Conservation (phyloP, 2,888 invertebrate genomes). For the Nineta flava region DNA sequence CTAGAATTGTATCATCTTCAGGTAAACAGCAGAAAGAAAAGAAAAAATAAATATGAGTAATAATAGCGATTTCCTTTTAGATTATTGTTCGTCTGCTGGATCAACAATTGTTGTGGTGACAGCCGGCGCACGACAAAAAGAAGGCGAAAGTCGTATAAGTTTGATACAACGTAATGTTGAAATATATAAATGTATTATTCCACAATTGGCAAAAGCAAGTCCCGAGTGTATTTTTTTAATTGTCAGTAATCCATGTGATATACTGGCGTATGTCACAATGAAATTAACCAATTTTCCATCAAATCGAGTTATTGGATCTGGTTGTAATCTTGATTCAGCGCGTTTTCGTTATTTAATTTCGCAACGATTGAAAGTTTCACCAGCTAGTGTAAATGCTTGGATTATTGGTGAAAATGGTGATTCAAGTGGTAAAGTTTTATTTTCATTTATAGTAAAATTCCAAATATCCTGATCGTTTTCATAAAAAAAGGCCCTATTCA, state of each 20-base stretch:
- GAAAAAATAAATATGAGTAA: not conserved
- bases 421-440: slow-evolving; percentile 31
- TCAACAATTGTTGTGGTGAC: slow-evolving; percentile 42
- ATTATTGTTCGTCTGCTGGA: slow-evolving; percentile 34
- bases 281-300: slow-evolving; percentile 43
- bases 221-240: slow-evolving; percentile 39
- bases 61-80: slow-evolving; percentile 17
- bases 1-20: slow-evolving; percentile 6
- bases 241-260: slow-evolving; percentile 39
- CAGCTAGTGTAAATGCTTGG: slow-evolving; percentile 38
- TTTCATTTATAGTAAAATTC: too few relatives aligned
- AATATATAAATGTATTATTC: slow-evolving; percentile 40
- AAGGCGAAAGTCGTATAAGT: slow-evolving; percentile 32
- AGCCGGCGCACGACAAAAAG: slow-evolving; percentile 36
- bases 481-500: too few relatives aligned
- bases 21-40: slow-evolving; percentile 8
- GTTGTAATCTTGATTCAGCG: slow-evolving; percentile 44
- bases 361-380: slow-evolving; percentile 36
- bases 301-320: slow-evolving; percentile 42
- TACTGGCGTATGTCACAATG: slow-evolving; percentile 47
- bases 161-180: slow-evolving; percentile 38
- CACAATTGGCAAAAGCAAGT: slow-evolving; percentile 38
- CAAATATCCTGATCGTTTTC: too few relatives aligned
- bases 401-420: slow-evolving; percentile 54
- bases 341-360: slow-evolving; percentile 41